These are phyloP conservation scores for Eumeta japonica DNA, from an alignment of 1,140 invertebrate genomes.

Conservation along the genomic window DNA sequence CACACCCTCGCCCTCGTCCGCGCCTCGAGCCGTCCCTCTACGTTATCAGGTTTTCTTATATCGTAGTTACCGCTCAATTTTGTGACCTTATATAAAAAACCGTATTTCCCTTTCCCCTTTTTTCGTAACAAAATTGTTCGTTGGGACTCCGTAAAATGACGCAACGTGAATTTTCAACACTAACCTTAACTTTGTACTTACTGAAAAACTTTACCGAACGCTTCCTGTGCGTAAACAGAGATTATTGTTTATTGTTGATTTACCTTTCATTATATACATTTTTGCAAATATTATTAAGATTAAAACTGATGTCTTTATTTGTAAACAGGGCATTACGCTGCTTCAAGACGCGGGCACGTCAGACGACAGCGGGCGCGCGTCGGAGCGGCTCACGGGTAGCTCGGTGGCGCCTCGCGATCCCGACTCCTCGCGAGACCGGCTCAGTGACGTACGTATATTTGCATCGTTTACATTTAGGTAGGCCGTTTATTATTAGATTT, in stretches of 20 bases:
- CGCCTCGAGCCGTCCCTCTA: slow-evolving; percentile 9
- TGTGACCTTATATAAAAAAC: slow-evolving; percentile 32
- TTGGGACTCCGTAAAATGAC: slow-evolving; percentile 15
- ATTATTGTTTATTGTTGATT: too few species aligned
- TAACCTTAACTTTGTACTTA: too few species aligned
- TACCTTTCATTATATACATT: too few species aligned
- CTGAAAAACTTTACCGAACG: too few species aligned
- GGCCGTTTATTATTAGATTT: too few species aligned
- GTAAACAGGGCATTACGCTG: slow-evolving; percentile 63
- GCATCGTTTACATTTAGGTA: too few species aligned
- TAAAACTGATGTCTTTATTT: background rate
- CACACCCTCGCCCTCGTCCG: slow-evolving; percentile 22
- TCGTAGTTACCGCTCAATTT: slow-evolving; percentile 47
- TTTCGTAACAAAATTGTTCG: slow-evolving; percentile 27
- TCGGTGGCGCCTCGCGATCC: slow-evolving; percentile 70
- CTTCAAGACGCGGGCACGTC: slow-evolving; percentile 72
- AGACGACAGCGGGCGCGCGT: slow-evolving; percentile 75
- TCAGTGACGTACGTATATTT: slow-evolving; percentile 74
- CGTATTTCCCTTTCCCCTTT: slow-evolving; percentile 18
- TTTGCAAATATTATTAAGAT: too few species aligned
- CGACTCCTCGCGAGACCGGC: slow-evolving; percentile 75
- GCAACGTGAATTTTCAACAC: background rate
- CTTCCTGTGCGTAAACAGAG: too few species aligned
- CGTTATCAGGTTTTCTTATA: slow-evolving; percentile 49
- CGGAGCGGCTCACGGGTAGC: slow-evolving; percentile 71